Evolutionary conservation across 2,113 vertebrate genomes (phyloP).

Genomic region (Lepidothrix coronata): DNA sequence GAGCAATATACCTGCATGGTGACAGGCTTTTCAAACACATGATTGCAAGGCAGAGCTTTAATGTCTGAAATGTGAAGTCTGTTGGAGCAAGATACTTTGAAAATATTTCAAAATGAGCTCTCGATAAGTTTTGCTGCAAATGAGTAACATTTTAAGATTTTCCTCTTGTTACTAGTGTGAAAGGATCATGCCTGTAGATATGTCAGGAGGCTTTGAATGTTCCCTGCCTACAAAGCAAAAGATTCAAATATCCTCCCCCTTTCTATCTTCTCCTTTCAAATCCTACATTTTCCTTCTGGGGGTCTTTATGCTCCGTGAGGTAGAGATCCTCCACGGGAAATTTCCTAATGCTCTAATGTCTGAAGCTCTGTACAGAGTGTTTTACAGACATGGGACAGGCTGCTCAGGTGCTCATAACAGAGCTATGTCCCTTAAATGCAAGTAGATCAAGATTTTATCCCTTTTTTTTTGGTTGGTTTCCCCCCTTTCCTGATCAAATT

Average conservation of each 20-base stretch:
- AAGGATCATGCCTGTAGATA: neutral
- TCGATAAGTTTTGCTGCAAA: conserved; percentile 10
- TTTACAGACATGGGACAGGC: neutral
- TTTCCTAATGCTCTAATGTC: neutral
- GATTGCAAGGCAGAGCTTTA: neutral
- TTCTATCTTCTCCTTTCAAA: neutral
- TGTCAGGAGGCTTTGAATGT: neutral
- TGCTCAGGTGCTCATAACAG: neutral
- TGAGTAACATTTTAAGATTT: conserved; percentile 10
- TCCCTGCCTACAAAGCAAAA: neutral
- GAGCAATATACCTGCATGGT: neutral
- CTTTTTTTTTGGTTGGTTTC: neutral
- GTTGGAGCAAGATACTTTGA: neutral
- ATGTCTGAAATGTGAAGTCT: neutral
- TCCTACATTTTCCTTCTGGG: neutral
- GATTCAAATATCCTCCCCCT: neutral
- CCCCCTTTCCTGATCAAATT: fast-evolving
- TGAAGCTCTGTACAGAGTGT: neutral
- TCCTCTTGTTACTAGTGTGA: neutral
- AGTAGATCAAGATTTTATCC: neutral
- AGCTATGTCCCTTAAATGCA: neutral
- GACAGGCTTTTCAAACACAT: neutral
- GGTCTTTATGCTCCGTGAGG: neutral
- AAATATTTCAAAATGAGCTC: conserved; percentile 15
- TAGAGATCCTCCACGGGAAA: neutral